phyloP scores from a whole-genome alignment of 2,888 invertebrate genomes.

The Raillietiella orientalis region DNA sequence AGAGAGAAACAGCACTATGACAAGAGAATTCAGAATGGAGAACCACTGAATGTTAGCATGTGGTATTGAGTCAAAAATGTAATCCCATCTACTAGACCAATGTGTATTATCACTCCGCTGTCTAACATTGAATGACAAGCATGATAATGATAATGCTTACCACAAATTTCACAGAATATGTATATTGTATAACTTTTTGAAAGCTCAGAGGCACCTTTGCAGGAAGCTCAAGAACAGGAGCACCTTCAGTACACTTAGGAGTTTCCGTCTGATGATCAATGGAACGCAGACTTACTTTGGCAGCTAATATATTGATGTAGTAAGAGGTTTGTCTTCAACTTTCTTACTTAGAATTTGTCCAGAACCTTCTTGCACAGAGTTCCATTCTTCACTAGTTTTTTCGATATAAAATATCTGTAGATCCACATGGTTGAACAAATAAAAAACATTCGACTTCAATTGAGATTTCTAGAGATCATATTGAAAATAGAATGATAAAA shows the following conservation, averaged over 20 bases:
- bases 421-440: constrained; percentile 89
- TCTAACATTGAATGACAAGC: constrained; percentile 7
- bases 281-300: constrained; percentile 17
- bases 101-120: constrained; percentile 44
- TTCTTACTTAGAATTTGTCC: constrained; percentile 38
- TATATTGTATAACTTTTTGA: constrained; percentile 36
- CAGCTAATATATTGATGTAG: too few relatives aligned
- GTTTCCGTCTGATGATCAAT: constrained; percentile 16
- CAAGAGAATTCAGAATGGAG: constrained; percentile 84
- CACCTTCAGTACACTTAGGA: constrained; percentile 10
- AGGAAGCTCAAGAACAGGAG: constrained; percentile 10
- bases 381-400: constrained; percentile 56
- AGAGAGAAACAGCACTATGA: constrained; percentile 30
- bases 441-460: constrained; percentile 30
- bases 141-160: constrained; percentile 12
- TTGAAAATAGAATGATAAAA: constrained; percentile 1
- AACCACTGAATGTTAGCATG: constrained; percentile 98
- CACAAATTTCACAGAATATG: constrained; percentile 52
- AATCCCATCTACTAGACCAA: constrained; percentile 99
- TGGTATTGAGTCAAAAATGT: constrained; percentile 89
- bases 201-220: constrained; percentile 30
- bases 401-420: constrained; percentile 74
- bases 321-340: too few relatives aligned
- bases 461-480: constrained; percentile 2
- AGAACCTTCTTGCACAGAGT: too few relatives aligned